Base-by-base conservation (phyloP, 2,888 invertebrate genomes). In the Allolobophora icterica region DNA sequence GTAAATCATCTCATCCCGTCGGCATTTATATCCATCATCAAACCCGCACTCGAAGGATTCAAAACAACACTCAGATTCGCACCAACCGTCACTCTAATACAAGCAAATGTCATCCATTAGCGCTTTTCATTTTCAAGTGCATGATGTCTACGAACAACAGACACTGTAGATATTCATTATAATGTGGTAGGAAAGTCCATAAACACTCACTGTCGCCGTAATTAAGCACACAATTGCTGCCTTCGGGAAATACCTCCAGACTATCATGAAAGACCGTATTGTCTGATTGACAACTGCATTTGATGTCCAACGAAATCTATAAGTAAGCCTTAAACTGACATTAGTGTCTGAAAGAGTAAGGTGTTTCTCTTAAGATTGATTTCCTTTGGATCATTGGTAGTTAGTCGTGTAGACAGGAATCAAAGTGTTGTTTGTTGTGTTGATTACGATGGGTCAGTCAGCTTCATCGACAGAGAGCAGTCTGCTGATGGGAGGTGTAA, bases 21-120 rank as follows among this genome's bases (percentile, higher is more conserved):
- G 30, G 71, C 71, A 13, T 71, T 71, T 71, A 71, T 71, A 5
- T 71, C 30, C 2, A 1, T 11, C 71, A 71, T 71, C 71, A 71
- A 71, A 30, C 17, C 71, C n/a, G 71, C 71, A 71, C 71, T 71
- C 71, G 30, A n/a, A n/a, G 30, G 11, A 71, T 71, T 71, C 8
- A 71, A n/a, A 71, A n/a, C 71, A 71, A 24, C 24, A 6, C 24
- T 52, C 71, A n/a, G 71, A 30, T n/a, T 71, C 71, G 71, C 71
- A 71, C 71, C 52, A 52, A 21, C 19, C 52, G 24, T 52, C 52
- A 24, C 4, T n/a, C n/a, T n/a, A 71, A 71, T 71, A 52, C 71
- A n/a, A 30, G n/a, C 71, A 71, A 71, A 71, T 71, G n/a, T 71
- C 71, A n/a, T 71, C 71, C 71, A n/a, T 71, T 71, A 71, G 71